phyloP scores from a whole-genome alignment of 1,140 invertebrate species.

The Coptotermes formosanus region DNA sequence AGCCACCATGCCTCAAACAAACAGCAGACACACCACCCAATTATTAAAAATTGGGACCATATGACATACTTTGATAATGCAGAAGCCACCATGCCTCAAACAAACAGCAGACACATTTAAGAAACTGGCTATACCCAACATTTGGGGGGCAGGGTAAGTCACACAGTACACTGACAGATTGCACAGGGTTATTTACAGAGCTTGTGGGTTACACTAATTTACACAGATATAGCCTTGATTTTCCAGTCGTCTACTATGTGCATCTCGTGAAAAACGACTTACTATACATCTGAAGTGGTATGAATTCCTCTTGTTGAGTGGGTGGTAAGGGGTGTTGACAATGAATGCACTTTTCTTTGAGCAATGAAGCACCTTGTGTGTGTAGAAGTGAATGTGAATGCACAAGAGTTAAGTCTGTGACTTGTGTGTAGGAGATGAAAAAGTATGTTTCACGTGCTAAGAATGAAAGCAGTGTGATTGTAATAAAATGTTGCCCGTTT shows the following conservation, averaged over 20 bases:
- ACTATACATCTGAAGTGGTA: background rate
- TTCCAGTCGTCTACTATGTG: background rate
- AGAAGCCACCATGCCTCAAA: background rate
- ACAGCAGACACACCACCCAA: background rate
- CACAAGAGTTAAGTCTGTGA: background rate
- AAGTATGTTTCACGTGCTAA: background rate
- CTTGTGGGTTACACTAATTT: background rate
- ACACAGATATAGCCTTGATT: background rate
- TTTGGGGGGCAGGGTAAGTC: background rate
- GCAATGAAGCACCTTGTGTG: slow-evolving; percentile 10
- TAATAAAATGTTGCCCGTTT: background rate
- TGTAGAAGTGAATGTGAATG: background rate
- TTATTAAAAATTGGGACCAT: too few species aligned
- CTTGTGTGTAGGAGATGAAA: background rate
- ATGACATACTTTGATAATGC: background rate
- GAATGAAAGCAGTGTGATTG: background rate
- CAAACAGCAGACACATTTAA: background rate
- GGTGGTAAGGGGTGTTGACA: slow-evolving; percentile 4
- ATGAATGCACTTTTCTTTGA: slow-evolving; percentile 13
- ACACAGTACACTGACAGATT: background rate
- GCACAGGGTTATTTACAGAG: background rate
- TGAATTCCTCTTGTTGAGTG: background rate
- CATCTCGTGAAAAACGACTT: slow-evolving; percentile 11
- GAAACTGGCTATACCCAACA: background rate
- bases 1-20: background rate